Base-by-base conservation (phyloP, 2,797 vertebrate genomes). In the Eleutherodactylus coqui region DNA sequence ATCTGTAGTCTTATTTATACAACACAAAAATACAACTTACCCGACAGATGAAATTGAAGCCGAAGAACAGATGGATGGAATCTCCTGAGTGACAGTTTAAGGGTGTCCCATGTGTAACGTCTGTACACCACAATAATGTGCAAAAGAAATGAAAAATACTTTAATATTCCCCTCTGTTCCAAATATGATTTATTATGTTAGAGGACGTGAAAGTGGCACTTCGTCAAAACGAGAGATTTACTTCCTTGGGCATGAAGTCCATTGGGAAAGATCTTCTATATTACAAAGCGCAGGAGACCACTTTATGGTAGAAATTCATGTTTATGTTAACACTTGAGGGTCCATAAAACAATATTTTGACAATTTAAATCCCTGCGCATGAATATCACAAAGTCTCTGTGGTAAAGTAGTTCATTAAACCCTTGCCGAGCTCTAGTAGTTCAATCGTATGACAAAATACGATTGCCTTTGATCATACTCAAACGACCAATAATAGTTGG, bases 271-370 rank as follows among this genome's bases (percentile, higher is more conserved):
- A 87, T 79, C 41, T 45, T 81, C 60, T 81, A 55, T 84, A 87
- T 87, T 62, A 67, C 53, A 76, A 60, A 81, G 34, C 49, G n/a
- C 55, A 75, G 49, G 49, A 76, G 69, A 81, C 77, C 77, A 84
- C 82, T 81, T 81, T 81, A 75, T 72, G 86, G 82, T 76, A 53
- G 69, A 80, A 73, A 81, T n/a, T 84, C 75, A 27, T 80, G 45
- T 87, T 84, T 84, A 75, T 45, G 36, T 51, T 76, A 84, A 67
- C 82, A 84, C 82, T 79, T 84, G 38, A 84, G 58, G 69, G 55
- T 69, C 77, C 77, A 85, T 45, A 76, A 87, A 75, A 87, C 75
- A 87, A 84, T 87, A 87, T 87, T 80, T 85, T 87, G 77, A 81
- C 70, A 84, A 13, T 75, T 81, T 49, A 87, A 87, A 64, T 87